Percentiles rank a stretch among this genome's conserved stretches.
Evolutionary conservation across 2,113 vertebrate genomes (phyloP).

Genomic region (Leptosomus discolor): DNA sequence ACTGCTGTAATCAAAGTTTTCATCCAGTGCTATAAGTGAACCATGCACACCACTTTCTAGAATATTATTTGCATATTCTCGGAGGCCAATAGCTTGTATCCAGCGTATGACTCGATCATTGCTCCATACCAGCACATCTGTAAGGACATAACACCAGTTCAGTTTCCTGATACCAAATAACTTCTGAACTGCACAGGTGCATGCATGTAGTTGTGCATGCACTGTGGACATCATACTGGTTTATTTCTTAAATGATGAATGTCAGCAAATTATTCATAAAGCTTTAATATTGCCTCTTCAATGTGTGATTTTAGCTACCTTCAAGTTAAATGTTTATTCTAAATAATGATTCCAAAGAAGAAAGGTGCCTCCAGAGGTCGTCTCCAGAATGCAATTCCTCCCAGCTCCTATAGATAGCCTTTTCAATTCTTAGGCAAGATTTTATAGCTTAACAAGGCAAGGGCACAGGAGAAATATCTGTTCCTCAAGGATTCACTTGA

Average conservation of each 20-base stretch:
- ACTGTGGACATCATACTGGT: neutral
- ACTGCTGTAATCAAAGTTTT: slow-evolving; percentile 98
- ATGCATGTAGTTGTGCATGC: neutral
- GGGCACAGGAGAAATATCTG: neutral
- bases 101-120: slow-evolving; percentile 96
- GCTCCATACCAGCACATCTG: slow-evolving; percentile 96
- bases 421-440: neutral
- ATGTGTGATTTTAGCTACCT: neutral
- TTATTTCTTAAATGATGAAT: neutral
- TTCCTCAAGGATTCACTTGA: neutral
- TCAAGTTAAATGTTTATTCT: neutral
- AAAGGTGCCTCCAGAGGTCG: neutral
- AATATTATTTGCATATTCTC: slow-evolving; percentile 95
- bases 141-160: neutral
- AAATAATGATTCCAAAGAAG: neutral
- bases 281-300: neutral
- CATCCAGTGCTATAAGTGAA: slow-evolving; percentile 92
- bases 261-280: neutral
- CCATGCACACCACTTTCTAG: slow-evolving; percentile 96
- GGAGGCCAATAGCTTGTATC: slow-evolving; percentile 95
- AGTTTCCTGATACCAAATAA: neutral
- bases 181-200: neutral
- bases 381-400: neutral
- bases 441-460: neutral
- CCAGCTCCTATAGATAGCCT: neutral